These are phyloP conservation scores for Elysia crispata DNA, from an alignment of 2,888 invertebrate genomes.

Conservation along the genomic window DNA sequence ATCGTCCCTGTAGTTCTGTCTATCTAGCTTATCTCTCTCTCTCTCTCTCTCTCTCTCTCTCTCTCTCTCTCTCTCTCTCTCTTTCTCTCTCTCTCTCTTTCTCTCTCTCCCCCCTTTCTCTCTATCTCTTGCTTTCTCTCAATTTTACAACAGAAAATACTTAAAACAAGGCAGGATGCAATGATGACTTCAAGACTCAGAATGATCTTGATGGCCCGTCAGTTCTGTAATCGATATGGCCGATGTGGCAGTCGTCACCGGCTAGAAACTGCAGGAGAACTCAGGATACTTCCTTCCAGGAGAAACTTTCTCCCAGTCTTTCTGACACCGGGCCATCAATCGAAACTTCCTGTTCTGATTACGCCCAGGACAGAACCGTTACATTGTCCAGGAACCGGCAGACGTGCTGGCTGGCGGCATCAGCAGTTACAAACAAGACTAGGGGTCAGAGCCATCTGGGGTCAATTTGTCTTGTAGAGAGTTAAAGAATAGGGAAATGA, in stretches of 20 bases:
- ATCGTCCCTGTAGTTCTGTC: neutral
- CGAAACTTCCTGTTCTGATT: neutral
- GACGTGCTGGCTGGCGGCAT: neutral
- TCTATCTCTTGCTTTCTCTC: constrained; percentile 14
- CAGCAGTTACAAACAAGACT: neutral
- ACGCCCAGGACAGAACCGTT: neutral
- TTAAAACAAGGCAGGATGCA: too few species aligned
- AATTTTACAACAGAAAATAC: neutral
- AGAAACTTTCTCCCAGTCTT: neutral
- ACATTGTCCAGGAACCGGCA: neutral
- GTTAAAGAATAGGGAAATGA: too few species aligned
- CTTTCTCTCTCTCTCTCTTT: constrained; percentile 35
- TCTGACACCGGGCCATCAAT: neutral
- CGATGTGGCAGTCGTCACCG: too few species aligned
- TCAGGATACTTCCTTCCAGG: neutral
- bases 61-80: constrained; percentile 10
- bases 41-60: constrained; percentile 21
- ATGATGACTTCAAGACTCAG: too few species aligned
- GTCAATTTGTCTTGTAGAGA: too few species aligned
- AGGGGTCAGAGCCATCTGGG: neutral
- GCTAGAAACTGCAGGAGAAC: too few species aligned
- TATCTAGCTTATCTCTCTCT: constrained; percentile 21
- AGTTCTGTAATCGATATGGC: too few species aligned
- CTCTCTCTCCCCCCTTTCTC: constrained; percentile 25
- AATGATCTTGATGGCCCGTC: too few species aligned